Evolutionary conservation across 2,888 invertebrate genomes (phyloP).

Genomic region (Apotomis capreana): DNA sequence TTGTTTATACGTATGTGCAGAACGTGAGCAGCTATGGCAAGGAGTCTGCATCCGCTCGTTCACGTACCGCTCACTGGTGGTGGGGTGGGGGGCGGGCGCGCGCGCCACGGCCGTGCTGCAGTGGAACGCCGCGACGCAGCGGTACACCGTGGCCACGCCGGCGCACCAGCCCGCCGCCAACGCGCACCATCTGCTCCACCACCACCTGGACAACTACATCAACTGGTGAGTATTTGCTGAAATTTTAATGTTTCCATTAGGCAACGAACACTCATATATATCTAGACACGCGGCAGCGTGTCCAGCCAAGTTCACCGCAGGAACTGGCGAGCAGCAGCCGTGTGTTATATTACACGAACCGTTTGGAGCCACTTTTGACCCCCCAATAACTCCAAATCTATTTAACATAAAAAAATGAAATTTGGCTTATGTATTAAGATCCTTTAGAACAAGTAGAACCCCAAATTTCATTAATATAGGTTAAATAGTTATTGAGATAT

Average conservation of each 20-base stretch:
- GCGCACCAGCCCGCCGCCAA: constrained; percentile 92
- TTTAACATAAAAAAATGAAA: no score
- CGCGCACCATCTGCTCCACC: constrained; percentile 94
- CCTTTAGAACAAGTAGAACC: no score
- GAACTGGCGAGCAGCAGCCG: no score
- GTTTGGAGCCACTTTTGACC: no score
- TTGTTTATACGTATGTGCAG: constrained; percentile 59
- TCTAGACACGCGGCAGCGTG: no score
- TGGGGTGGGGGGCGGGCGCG: constrained; percentile 94
- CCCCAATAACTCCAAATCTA: no score
- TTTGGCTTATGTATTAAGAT: no score
- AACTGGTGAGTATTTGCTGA: constrained; percentile 84
- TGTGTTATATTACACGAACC: no score
- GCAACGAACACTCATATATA: no score
- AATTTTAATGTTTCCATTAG: background rate
- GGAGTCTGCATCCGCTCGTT: constrained; percentile 93
- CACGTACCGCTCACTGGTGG: constrained; percentile 94
- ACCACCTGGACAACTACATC: constrained; percentile 94
- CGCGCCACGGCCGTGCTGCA: constrained; percentile 92
- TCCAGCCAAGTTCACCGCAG: no score
- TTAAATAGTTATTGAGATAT: no score
- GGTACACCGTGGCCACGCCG: constrained; percentile 90
- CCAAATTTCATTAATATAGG: no score
- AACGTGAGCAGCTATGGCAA: constrained; percentile 80
- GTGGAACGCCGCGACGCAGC: constrained; percentile 90